phyloP scores from a whole-genome alignment of 2,797 vertebrate genomes.

The Paramormyrops hopkinsi region DNA sequence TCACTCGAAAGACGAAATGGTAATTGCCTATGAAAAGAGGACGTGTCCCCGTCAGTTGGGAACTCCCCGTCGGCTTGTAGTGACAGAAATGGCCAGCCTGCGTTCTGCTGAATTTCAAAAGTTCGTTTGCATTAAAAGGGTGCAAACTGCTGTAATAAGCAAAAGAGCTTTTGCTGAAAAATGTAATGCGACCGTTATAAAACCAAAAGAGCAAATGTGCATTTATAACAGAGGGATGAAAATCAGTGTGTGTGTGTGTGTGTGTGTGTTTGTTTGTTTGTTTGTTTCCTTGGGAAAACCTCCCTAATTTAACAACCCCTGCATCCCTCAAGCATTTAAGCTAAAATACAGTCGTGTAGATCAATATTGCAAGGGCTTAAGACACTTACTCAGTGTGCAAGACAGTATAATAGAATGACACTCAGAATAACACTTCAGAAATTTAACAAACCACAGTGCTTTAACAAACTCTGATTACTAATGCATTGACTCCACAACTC shows the following conservation, averaged over 20 bases:
- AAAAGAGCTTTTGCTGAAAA: not conserved
- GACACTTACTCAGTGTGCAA: not conserved
- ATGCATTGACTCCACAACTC: conserved; percentile 3
- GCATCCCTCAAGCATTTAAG: not conserved
- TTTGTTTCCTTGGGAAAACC: not conserved
- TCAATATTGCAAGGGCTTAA: not conserved
- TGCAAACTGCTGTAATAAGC: not conserved
- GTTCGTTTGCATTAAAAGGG: not conserved
- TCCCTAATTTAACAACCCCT: not conserved
- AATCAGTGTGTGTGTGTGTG: not conserved
- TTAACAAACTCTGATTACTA: not conserved
- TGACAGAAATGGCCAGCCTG: not conserved
- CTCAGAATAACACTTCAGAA: not conserved
- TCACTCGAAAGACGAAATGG: not conserved
- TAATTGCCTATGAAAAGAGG: not conserved
- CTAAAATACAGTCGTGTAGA: not conserved
- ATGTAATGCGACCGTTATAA: not conserved
- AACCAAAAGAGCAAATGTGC: not conserved
- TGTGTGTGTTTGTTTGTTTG: not conserved
- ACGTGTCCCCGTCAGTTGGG: not conserved
- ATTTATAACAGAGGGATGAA: not conserved
- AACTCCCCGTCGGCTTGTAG: not conserved
- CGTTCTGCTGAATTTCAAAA: not conserved
- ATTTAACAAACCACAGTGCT: not conserved
- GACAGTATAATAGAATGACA: not conserved